Percentiles rank a stretch among this genome's conserved stretches.
Evolutionary conservation across 2,797 vertebrate species (phyloP).

Genomic region (Heliangelus exortis): DNA sequence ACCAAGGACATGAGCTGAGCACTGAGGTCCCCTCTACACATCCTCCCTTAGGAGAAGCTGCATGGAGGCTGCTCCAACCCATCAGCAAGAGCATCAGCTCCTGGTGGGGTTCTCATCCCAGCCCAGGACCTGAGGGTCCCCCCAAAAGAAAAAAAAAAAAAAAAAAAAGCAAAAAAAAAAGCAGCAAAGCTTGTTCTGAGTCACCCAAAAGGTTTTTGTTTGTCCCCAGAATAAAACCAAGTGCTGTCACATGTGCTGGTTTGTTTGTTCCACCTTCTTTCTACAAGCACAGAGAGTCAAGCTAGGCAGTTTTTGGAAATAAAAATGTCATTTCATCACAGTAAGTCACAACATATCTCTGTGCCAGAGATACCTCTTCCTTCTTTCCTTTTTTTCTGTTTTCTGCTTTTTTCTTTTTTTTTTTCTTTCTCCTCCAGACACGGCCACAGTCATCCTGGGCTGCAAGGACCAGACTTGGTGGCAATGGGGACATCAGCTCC

Average conservation of each 20-base stretch:
- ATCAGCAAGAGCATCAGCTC: accelerated
- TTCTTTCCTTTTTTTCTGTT: neutral
- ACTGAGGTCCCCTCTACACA: neutral
- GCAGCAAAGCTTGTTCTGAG: conserved; percentile 3
- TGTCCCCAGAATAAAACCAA: conserved; percentile 50
- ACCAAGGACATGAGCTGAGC: neutral
- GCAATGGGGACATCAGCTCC: neutral
- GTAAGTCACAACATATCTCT: conserved; percentile 44
- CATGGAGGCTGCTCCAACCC: neutral
- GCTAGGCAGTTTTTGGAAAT: conserved; percentile 51
- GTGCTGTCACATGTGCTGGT: neutral
- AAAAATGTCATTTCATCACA: conserved; percentile 56
- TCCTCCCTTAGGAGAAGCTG: neutral
- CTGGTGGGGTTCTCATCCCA: neutral
- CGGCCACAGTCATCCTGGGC: neutral
- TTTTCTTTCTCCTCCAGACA: neutral
- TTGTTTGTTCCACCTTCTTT: conserved; percentile 62
- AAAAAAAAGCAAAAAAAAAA: neutral
- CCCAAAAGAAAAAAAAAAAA: neutral
- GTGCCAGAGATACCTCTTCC: neutral
- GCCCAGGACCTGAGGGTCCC: neutral
- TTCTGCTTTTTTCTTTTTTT: too few relatives aligned
- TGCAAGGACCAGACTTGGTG: neutral
- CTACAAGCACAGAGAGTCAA: neutral
- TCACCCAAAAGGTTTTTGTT: conserved; percentile 5